A percentile compares a stretch with the other conserved stretches of the same genome.
These are phyloP conservation scores for Erebia aethiops DNA, from an alignment of 2,888 invertebrate species.

Conservation along the genomic window DNA sequence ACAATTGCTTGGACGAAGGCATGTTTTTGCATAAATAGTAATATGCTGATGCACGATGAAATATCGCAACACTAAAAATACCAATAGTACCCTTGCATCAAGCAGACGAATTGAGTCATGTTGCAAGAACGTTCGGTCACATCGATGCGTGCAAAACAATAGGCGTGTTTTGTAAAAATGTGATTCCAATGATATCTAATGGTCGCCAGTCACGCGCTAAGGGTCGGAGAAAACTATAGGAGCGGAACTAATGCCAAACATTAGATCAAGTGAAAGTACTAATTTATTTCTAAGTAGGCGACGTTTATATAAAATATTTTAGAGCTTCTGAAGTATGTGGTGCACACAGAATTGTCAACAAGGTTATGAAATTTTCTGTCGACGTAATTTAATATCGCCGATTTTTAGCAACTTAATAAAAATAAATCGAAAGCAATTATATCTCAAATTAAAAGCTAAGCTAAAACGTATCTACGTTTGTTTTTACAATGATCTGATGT, in stretches of 20 bases:
- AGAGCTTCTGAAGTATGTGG: no score
- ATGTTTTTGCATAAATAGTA: background rate
- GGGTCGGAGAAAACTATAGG: slow-evolving; percentile 66
- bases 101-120: slow-evolving; percentile 16
- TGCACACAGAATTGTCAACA: no score
- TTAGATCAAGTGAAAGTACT: slow-evolving; percentile 37
- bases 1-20: no score
- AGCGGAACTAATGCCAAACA: slow-evolving; percentile 61
- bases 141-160: slow-evolving; percentile 3
- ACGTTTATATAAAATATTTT: background rate
- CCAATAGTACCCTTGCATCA: background rate
- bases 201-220: slow-evolving; percentile 60
- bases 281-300: slow-evolving; percentile 3
- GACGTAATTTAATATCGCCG: no score
- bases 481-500: no score
- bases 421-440: no score
- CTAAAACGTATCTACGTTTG: no score
- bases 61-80: background rate
- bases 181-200: slow-evolving; percentile 24
- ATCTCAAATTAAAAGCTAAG: no score
- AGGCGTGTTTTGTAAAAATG: slow-evolving; percentile 24
- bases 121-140: slow-evolving; percentile 20
- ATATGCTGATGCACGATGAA: background rate
- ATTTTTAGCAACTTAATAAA: no score
- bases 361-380: no score